Conservation (phyloP, 2,113 vertebrate species). For the Parus major region DNA sequence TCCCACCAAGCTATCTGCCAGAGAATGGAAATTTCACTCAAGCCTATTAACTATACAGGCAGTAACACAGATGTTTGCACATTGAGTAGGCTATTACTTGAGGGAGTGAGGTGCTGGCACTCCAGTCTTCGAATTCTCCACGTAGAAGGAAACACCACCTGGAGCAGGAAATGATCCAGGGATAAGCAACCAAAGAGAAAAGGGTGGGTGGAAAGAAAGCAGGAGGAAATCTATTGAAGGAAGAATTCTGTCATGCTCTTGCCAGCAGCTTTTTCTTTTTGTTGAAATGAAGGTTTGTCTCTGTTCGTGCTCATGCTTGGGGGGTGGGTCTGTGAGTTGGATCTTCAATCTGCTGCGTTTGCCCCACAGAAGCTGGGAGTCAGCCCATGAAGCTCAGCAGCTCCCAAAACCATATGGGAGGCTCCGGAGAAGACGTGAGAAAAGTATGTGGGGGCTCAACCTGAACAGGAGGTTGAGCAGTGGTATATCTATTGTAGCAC, state of each 20-base stretch:
- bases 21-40: conserved; percentile 3
- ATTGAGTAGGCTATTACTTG: not conserved
- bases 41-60: not conserved
- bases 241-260: conserved; percentile 41
- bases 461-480: conserved; percentile 42
- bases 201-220: not conserved
- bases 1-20: not conserved
- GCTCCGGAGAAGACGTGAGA: not conserved
- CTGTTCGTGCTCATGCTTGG: not conserved
- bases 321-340: not conserved
- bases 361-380: conserved; percentile 24
- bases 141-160: conserved; percentile 15
- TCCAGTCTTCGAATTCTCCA: not conserved
- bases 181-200: conserved; percentile 40
- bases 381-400: conserved; percentile 4
- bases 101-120: not conserved
- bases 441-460: not conserved
- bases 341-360: not conserved
- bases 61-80: conserved; percentile 28
- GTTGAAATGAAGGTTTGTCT: not conserved
- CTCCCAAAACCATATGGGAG: conserved; percentile 30
- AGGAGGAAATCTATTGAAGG: conserved; percentile 4
- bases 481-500: conserved; percentile 23
- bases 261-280: conserved; percentile 31
- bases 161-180: conserved; percentile 36